phyloP scores from a whole-genome alignment of 1,140 invertebrate species.

The Halictus rubicundus region DNA sequence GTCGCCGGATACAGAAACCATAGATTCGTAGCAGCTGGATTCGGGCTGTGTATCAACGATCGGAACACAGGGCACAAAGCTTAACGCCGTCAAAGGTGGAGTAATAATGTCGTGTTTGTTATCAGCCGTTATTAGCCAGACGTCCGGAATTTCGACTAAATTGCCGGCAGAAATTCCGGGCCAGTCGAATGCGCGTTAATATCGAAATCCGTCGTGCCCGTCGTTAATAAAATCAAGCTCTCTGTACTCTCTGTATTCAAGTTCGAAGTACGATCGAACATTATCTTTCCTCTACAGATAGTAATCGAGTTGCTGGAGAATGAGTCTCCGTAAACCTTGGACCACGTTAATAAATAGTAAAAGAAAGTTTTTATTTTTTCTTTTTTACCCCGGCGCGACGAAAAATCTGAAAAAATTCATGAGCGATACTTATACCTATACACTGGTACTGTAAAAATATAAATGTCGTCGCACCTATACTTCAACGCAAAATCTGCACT shows the following conservation, averaged over 20 bases:
- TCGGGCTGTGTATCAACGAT: constrained; percentile 5
- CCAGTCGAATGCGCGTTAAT: constrained; percentile 32
- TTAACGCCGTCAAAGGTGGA: constrained; percentile 39
- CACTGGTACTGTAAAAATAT: too few species aligned
- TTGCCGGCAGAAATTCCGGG: constrained; percentile 37
- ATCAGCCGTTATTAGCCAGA: constrained; percentile 46
- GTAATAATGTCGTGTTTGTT: constrained; percentile 49
- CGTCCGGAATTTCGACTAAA: constrained; percentile 48
- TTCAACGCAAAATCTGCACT: too few species aligned
- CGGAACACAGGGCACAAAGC: constrained; percentile 38
- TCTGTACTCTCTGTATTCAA: background rate
- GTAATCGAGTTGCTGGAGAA: background rate
- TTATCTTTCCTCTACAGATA: constrained; percentile 21
- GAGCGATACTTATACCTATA: too few species aligned
- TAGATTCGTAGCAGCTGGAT: background rate
- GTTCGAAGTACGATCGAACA: constrained; percentile 7
- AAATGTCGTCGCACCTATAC: too few species aligned
- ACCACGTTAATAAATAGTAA: background rate
- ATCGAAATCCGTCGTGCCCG: constrained; percentile 28
- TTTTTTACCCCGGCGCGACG: too few species aligned
- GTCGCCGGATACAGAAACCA: background rate
- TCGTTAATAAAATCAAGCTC: constrained; percentile 34
- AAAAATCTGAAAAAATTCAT: too few species aligned
- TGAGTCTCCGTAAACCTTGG: background rate
- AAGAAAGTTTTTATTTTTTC: too few species aligned